phyloP scores from a whole-genome alignment of 1,140 invertebrate species.

The Trigoniulus corallinus region DNA sequence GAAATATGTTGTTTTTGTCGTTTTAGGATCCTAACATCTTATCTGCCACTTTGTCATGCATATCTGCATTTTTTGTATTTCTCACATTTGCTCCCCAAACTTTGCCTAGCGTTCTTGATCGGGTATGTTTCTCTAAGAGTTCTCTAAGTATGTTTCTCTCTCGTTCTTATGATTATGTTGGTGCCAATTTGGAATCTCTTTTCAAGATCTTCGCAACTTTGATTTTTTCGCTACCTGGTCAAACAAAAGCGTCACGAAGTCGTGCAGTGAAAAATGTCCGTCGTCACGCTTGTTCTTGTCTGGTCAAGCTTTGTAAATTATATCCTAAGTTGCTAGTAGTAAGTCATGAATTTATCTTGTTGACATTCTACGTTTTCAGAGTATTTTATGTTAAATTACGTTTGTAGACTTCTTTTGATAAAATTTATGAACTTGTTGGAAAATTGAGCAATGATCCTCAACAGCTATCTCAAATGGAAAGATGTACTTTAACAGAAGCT shows the following conservation, averaged over 20 bases:
- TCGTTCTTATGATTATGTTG: no score
- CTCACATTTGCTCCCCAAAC: constrained; percentile 65
- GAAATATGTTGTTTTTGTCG: neutral
- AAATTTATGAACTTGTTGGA: constrained; percentile 54
- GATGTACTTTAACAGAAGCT: constrained; percentile 44
- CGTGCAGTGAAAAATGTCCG: constrained; percentile 65
- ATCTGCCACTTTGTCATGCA: constrained; percentile 65
- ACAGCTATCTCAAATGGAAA: constrained; percentile 65
- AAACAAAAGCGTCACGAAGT: constrained; percentile 42
- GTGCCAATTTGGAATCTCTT: no score
- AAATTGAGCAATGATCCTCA: constrained; percentile 42
- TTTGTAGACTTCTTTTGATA: constrained; percentile 67
- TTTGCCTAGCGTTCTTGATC: constrained; percentile 59
- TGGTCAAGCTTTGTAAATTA: constrained; percentile 75
- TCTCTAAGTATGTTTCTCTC: neutral
- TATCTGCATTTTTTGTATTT: constrained; percentile 77
- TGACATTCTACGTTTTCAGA: neutral
- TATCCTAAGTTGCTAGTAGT: constrained; percentile 46
- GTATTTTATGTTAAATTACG: constrained; percentile 18
- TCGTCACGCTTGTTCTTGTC: constrained; percentile 67
- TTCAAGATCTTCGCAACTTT: constrained; percentile 55
- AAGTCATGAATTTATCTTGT: no score
- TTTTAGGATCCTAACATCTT: constrained; percentile 40
- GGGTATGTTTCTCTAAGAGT: constrained; percentile 24
- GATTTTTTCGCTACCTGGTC: constrained; percentile 45